These are phyloP conservation scores for Petrocephalus schoutedeni DNA, from an alignment of 2,797 vertebrate species.

Conservation along the genomic window DNA sequence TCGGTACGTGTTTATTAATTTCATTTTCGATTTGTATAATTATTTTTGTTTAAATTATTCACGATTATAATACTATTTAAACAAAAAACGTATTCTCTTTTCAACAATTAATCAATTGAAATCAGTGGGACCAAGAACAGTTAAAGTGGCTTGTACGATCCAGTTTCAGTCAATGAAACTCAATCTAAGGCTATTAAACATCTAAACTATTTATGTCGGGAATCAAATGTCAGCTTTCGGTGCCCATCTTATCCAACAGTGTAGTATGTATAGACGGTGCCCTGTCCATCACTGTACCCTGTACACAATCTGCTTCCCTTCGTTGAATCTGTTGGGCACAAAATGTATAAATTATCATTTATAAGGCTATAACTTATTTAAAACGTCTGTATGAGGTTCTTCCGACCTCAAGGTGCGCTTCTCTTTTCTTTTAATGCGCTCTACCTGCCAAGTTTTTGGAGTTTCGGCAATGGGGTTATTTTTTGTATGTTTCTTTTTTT, in stretches of 20 bases:
- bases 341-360: background rate
- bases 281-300: background rate
- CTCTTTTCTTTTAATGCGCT: background rate
- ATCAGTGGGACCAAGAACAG: conserved; percentile 8
- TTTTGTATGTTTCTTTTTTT: background rate
- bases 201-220: conserved; percentile 3
- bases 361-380: background rate
- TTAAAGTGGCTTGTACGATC: background rate
- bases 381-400: background rate
- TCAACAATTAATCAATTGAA: background rate
- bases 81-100: background rate
- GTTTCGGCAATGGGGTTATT: background rate
- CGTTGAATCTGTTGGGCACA: background rate
- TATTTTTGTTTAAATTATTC: background rate
- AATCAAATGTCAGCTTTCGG: background rate
- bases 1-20: background rate
- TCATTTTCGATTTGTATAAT: background rate
- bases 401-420: background rate
- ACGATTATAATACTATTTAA: background rate
- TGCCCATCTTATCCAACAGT: background rate
- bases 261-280: background rate
- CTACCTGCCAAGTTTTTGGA: background rate
- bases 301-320: background rate
- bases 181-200: conserved; percentile 12
- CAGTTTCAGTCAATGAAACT: conserved; percentile 10